Evolutionary conservation across 2,113 vertebrate genomes (phyloP).

Genomic region (rabbit (Oryctolagus cuniculus)): DNA sequence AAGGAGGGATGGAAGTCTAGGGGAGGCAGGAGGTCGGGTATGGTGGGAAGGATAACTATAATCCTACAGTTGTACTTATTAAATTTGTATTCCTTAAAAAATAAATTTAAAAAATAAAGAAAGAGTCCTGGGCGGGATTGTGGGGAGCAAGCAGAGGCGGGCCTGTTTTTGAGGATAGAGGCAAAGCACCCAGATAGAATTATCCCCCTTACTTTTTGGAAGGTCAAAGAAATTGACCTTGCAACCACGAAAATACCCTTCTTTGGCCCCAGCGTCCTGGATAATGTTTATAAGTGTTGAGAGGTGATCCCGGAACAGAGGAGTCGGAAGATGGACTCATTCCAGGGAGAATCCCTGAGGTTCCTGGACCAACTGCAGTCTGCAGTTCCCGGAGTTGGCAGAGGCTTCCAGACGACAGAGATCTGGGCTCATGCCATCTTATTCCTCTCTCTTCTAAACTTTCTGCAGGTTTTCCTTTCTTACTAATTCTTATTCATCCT

Average conservation of each 20-base stretch:
- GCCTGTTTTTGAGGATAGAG: neutral
- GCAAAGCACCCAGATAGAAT: neutral
- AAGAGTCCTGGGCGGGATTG: no score
- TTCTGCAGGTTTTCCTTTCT: neutral
- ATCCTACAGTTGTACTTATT: no score
- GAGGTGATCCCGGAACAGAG: neutral
- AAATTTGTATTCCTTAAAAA: no score
- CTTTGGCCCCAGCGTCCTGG: neutral
- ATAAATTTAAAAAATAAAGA: no score
- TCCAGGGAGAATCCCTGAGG: constrained; percentile 45
- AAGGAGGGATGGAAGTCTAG: no score
- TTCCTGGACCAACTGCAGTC: constrained; percentile 16
- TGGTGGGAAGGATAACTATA: no score
- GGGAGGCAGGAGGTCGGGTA: no score
- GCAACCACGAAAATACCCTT: neutral
- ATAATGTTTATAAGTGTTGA: neutral
- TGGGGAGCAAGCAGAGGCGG: neutral
- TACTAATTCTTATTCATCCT: neutral
- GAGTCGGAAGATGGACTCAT: neutral
- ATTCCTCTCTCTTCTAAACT: neutral
- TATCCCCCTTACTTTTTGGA: neutral
- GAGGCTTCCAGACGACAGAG: neutral
- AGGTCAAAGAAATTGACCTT: neutral
- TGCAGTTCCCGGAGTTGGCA: neutral
- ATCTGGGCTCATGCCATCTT: neutral